A percentile compares a stretch with the other conserved stretches of the same genome.
phyloP scores from a whole-genome alignment of 2,113 vertebrate species.

The Antechinus flavipes region DNA sequence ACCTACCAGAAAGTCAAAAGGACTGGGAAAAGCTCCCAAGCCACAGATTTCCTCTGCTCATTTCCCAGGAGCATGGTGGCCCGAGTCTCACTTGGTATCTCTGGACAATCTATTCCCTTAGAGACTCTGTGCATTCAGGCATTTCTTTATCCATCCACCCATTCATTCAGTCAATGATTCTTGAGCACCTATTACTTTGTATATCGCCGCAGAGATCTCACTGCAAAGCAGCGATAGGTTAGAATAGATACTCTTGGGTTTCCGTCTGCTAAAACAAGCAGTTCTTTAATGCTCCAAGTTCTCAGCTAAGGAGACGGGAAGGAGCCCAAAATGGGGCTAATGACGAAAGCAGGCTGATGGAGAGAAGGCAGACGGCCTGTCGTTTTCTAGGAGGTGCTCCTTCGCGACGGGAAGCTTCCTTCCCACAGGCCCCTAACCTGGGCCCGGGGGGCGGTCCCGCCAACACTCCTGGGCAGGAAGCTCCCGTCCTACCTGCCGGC shows the following conservation, averaged over 20 bases:
- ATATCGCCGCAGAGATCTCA: not conserved
- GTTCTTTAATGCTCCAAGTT: not conserved
- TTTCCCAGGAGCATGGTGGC: not conserved
- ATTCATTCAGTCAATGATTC: not conserved
- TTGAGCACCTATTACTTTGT: not conserved
- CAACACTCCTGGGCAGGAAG: not conserved
- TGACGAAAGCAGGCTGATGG: not conserved
- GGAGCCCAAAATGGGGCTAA: not conserved
- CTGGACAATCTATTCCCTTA: not conserved
- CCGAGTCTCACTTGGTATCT: not conserved
- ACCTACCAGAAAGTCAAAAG: not conserved
- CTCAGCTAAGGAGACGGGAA: not conserved
- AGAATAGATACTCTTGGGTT: not conserved
- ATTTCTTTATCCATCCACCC: not conserved
- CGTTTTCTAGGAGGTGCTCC: not conserved
- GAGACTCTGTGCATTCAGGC: not conserved
- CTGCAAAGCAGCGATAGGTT: no score
- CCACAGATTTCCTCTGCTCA: not conserved
- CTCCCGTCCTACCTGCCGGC: slow-evolving; percentile 7
- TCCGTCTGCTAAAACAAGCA: not conserved
- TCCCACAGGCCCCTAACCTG: not conserved
- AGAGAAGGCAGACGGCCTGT: slow-evolving; percentile 1
- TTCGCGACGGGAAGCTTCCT: not conserved
- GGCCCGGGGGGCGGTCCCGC: no score
- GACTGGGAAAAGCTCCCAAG: not conserved